Percentiles rank a stretch among this genome's conserved stretches.
These are phyloP conservation scores for Andrena praecox DNA, from an alignment of 2,888 invertebrate species.

Conservation along the genomic window DNA sequence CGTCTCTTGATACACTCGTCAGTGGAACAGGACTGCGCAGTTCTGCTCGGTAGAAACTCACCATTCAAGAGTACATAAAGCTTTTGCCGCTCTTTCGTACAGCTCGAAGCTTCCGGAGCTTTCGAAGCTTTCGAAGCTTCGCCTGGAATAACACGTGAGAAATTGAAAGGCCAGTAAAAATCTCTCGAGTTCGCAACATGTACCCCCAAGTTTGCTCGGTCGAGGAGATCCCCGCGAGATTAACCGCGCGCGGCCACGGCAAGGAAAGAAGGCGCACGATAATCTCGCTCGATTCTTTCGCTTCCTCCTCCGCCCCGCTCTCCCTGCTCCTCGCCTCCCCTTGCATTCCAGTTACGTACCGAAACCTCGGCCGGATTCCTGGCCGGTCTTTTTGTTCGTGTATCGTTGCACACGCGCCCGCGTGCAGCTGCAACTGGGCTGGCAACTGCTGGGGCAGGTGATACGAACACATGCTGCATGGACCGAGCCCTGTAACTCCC, in stretches of 20 bases:
- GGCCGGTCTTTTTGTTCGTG: conserved; percentile 53
- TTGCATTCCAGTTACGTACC: conserved; percentile 61
- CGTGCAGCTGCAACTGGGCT: conserved; percentile 61
- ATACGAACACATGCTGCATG: conserved; percentile 72
- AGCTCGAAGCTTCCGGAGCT: no score
- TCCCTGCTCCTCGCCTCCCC: conserved; percentile 21
- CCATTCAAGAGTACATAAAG: no score
- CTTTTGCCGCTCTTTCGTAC: not conserved
- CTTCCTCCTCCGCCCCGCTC: not conserved
- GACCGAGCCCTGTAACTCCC: conserved; percentile 46
- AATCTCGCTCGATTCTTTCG: conserved; percentile 50
- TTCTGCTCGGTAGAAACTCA: no score
- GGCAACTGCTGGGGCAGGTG: conserved; percentile 69
- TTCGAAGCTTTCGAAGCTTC: no score
- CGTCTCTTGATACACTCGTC: no score
- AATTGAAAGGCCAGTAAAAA: not conserved
- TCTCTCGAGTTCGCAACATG: not conserved
- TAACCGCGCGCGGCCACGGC: not conserved
- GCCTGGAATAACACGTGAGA: no score
- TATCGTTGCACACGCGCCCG: conserved; percentile 59
- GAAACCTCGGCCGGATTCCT: conserved; percentile 67
- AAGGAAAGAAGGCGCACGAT: conserved; percentile 26
- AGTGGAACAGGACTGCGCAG: no score
- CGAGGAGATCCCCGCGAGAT: conserved; percentile 17
- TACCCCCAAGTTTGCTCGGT: not conserved